Evolutionary conservation across 2,797 vertebrate genomes (phyloP).

Genomic region (Melanotaenia maccullochi): DNA sequence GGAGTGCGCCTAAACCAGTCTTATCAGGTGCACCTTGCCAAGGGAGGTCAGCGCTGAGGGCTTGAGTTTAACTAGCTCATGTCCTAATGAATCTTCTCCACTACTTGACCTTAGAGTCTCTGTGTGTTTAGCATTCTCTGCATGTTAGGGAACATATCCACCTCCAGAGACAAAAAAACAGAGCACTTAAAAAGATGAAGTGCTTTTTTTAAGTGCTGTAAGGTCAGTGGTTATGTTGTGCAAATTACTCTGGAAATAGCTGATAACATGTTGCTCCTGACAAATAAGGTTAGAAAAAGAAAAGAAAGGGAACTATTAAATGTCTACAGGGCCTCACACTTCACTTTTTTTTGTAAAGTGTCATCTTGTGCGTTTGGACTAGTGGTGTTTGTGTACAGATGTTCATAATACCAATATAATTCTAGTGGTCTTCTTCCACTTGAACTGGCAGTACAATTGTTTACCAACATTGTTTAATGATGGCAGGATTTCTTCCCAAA

Average conservation of each 20-base stretch:
- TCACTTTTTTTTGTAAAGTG: slow-evolving; percentile 20
- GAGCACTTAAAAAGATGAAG: slow-evolving; percentile 9
- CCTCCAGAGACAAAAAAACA: slow-evolving; percentile 38
- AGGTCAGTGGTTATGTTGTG: slow-evolving; percentile 34
- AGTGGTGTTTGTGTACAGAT: slow-evolving; percentile 28
- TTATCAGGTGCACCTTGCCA: slow-evolving; percentile 47
- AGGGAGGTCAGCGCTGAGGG: slow-evolving; percentile 53
- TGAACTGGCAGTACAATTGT: slow-evolving; percentile 35
- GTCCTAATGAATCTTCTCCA: slow-evolving; percentile 52
- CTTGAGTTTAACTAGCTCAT: slow-evolving; percentile 66
- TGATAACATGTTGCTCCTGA: slow-evolving; percentile 18
- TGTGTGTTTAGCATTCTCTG: slow-evolving; percentile 57
- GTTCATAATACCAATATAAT: slow-evolving; percentile 21
- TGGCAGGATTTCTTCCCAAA: not conserved
- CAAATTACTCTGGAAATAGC: slow-evolving; percentile 45
- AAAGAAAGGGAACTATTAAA: slow-evolving; percentile 10
- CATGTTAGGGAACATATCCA: slow-evolving; percentile 51
- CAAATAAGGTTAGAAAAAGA: slow-evolving; percentile 29
- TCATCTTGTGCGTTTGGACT: slow-evolving; percentile 9
- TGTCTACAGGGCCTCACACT: slow-evolving; percentile 20
- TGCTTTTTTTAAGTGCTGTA: slow-evolving; percentile 2
- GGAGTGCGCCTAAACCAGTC: slow-evolving; percentile 17
- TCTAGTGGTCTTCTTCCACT: slow-evolving; percentile 19
- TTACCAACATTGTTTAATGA: slow-evolving; percentile 38
- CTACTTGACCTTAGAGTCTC: slow-evolving; percentile 46